Percentiles rank a stretch among this genome's conserved stretches.
Conservation (phyloP, 2,797 vertebrate genomes). For the Enoplosus armatus region DNA sequence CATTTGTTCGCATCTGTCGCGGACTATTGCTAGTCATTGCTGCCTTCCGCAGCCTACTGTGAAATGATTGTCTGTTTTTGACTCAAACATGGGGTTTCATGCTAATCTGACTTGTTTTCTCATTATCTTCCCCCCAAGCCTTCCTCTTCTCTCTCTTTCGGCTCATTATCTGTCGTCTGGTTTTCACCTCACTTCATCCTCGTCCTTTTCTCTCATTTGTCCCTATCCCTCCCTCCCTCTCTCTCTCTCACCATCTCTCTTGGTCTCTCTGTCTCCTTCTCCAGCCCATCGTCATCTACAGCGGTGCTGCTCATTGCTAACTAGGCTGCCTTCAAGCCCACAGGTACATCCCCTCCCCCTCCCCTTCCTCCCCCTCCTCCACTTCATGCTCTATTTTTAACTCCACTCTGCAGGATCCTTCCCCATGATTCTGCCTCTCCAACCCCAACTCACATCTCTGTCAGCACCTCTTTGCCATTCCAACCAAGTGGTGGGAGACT, state of each 20-base stretch:
- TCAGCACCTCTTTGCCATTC: slow-evolving; percentile 44
- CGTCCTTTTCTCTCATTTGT: slow-evolving; percentile 23
- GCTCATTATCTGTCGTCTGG: slow-evolving; percentile 47
- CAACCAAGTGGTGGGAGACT: slow-evolving; percentile 15
- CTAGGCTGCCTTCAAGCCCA: slow-evolving; percentile 77
- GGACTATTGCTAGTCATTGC: slow-evolving; percentile 47
- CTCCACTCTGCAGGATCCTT: slow-evolving; percentile 69
- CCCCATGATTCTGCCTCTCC: slow-evolving; percentile 52
- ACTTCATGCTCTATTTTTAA: slow-evolving; percentile 80
- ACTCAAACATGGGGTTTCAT: slow-evolving; percentile 53
- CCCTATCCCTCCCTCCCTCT: not conserved
- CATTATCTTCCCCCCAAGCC: slow-evolving; percentile 30
- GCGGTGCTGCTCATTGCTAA: slow-evolving; percentile 68
- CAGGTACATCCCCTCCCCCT: slow-evolving; percentile 70
- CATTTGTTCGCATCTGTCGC: slow-evolving; percentile 39
- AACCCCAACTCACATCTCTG: slow-evolving; percentile 43
- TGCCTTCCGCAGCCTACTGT: slow-evolving; percentile 45
- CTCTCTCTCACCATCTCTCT: not conserved
- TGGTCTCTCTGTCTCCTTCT: slow-evolving; percentile 38
- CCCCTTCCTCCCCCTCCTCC: slow-evolving; percentile 34
- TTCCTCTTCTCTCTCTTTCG: slow-evolving; percentile 11
- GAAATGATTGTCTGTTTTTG: slow-evolving; percentile 67
- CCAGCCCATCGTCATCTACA: slow-evolving; percentile 44
- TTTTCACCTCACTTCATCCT: slow-evolving; percentile 24
- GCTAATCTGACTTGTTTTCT: slow-evolving; percentile 69